A percentile compares a stretch with the other conserved stretches of the same genome.
phyloP scores from a whole-genome alignment of 2,888 invertebrate species.

The Elegia similella region DNA sequence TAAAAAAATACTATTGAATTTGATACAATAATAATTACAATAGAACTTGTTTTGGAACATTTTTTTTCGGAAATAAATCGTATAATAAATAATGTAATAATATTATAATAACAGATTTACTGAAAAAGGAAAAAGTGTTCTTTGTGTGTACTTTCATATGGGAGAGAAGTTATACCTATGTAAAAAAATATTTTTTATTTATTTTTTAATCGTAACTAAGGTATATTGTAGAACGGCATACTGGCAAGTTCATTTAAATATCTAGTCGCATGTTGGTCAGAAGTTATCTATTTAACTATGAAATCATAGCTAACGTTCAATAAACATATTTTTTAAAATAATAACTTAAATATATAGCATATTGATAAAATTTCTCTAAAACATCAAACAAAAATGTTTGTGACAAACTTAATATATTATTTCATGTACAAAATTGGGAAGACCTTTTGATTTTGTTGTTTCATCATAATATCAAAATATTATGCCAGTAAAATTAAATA shows the following conservation, averaged over 20 bases:
- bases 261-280: slow-evolving; percentile 8
- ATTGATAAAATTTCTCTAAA: slow-evolving; percentile 21
- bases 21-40: no score
- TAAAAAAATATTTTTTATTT: no score
- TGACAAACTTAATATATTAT: slow-evolving; percentile 40
- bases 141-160: no score
- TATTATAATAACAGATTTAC: no score
- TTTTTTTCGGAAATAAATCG: no score
- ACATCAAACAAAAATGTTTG: slow-evolving; percentile 33
- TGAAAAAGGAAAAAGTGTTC: no score
- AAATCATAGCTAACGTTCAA: slow-evolving; percentile 8
- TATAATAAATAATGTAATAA: no score
- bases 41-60: no score
- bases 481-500: slow-evolving; percentile 36
- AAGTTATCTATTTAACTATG: not conserved
- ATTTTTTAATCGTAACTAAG: no score
- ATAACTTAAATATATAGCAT: slow-evolving; percentile 27
- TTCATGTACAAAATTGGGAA: slow-evolving; percentile 53
- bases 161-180: no score
- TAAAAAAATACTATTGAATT: no score
- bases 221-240: not conserved
- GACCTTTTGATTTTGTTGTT: slow-evolving; percentile 66
- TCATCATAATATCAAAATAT: slow-evolving; percentile 35
- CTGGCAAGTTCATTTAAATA: slow-evolving; percentile 6
- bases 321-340: slow-evolving; percentile 25